Conservation (phyloP, 1,140 invertebrate species). For the Tyrophagus putrescentiae region DNA sequence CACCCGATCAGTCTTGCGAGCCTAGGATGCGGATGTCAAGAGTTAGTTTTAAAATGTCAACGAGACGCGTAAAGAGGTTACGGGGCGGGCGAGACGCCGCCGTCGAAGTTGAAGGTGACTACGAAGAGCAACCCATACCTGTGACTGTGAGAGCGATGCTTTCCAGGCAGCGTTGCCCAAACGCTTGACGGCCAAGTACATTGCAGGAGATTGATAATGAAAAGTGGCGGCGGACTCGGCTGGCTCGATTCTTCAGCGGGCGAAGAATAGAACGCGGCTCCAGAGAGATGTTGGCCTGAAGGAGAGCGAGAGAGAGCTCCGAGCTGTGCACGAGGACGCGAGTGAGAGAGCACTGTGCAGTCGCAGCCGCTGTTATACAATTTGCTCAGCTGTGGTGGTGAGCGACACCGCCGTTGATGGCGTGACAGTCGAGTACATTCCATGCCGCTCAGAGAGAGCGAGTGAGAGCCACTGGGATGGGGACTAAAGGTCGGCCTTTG, state of each 20-base stretch:
- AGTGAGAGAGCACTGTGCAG: not conserved
- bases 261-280: not conserved
- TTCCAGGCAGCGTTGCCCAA: not conserved
- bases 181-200: not conserved
- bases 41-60: slow-evolving; percentile 9
- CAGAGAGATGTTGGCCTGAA: not conserved
- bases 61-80: too few species aligned
- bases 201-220: too few species aligned
- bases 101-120: too few species aligned
- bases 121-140: slow-evolving; percentile 5
- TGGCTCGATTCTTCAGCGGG: not conserved
- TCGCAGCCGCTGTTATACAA: too few species aligned
- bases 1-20: slow-evolving; percentile 1
- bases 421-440: too few species aligned
- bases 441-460: too few species aligned
- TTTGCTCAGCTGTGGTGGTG: too few species aligned
- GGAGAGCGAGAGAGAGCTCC: not conserved
- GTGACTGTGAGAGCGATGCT: not conserved
- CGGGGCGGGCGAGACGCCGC: too few species aligned
- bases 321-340: not conserved
- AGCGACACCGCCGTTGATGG: too few species aligned
- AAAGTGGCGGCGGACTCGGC: too few species aligned
- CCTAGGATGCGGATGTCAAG: not conserved
- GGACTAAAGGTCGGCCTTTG: too few species aligned
- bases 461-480: too few species aligned